Evolutionary conservation across 1,140 invertebrate species (phyloP), one percentile per base, ranked within the genome.

Genomic region (Bombus sibiricus): DNA sequence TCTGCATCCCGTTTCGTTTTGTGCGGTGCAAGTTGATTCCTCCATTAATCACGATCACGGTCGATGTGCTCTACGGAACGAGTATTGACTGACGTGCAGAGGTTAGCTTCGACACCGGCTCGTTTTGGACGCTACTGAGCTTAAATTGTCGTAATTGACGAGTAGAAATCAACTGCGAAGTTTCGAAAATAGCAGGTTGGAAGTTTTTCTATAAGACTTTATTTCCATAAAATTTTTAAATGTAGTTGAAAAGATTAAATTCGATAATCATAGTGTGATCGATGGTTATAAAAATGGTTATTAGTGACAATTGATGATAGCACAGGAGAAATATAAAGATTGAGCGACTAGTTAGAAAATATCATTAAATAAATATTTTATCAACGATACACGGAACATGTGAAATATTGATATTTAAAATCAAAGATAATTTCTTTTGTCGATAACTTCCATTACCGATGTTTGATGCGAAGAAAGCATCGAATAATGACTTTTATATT

Each of bases 11-110:
- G 37, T 71, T 71, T 71, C 69, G 22, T 71, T 71, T 71, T 28
- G 39, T 18, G 12, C 28, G 13, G 28, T n/a, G 69, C 39, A n/a
- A 72, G 43, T 2, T 18, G 41, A 73, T 72, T 72, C 25, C 13
- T 43, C 71, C 39, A 43, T 72, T 72, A 72, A 72, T 72, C 71
- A 43, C 39, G 39, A 72, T 72, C 71, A 1, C 15, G 71, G 13
- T 43, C 28, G 25, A 39, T 39, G 68, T 13, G 25, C 18, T 53
- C 37, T 72, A 43, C 41, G 28, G 13, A 72, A 47, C 41, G 71
- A 73, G 18, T 47, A 32, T 73, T 32, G 28, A 73, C n/a, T 47
- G 71, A 73, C 41, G 15, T 5, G 71, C 3, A 28, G 71, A n/a
- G 28, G 13, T 73, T 32, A 32, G 3, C 28, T 43, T 71, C 13